A percentile compares a stretch with the other conserved stretches of the same genome.
These are phyloP conservation scores for Crotalus helleri DNA, from an alignment of 2,113 vertebrate species.

Conservation along the genomic window DNA sequence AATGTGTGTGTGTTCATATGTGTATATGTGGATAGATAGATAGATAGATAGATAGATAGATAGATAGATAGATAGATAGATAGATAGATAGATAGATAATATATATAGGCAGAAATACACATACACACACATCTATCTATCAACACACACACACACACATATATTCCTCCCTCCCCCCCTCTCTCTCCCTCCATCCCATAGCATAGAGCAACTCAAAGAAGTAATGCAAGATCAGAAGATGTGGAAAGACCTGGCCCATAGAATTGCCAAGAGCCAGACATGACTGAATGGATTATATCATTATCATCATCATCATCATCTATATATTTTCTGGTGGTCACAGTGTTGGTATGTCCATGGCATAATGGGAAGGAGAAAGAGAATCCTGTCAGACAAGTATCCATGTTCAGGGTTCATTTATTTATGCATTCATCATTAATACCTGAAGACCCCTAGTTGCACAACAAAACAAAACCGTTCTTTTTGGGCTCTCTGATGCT, in stretches of 20 bases:
- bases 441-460: neutral
- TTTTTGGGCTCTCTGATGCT: neutral
- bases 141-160: no score
- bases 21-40: no score
- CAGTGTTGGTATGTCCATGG: neutral
- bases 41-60: no score
- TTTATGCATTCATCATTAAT: neutral
- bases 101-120: no score
- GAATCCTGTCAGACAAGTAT: neutral
- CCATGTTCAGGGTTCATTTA: neutral
- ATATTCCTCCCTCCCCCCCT: no score
- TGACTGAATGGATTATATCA: neutral
- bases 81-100: no score
- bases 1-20: no score
- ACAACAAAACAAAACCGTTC: neutral
- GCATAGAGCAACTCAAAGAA: neutral
- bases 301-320: no score
- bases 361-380: neutral
- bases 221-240: neutral
- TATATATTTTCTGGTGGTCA: neutral
- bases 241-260: neutral
- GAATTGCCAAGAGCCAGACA: neutral
- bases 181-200: no score
- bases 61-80: no score
- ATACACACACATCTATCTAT: no score